Conservation (phyloP, 2,113 vertebrate genomes). For the Agapornis roseicollis region DNA sequence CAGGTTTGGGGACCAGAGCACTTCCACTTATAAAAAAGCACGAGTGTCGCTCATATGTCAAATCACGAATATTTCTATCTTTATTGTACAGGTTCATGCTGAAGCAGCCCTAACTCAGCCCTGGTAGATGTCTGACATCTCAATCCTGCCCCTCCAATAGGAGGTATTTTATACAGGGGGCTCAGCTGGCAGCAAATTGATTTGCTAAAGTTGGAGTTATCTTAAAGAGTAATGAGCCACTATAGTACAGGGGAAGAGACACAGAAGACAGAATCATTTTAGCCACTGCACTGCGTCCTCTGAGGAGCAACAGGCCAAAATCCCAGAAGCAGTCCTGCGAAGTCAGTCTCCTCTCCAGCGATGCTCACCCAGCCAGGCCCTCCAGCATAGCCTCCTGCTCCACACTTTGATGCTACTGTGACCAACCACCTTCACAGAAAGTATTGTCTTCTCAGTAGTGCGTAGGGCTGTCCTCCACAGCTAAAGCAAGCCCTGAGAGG, state of each 20-base stretch:
- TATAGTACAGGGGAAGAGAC: neutral
- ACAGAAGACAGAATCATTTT: neutral
- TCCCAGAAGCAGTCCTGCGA: neutral
- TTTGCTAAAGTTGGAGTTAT: neutral
- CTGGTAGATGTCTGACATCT: neutral
- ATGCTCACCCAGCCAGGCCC: neutral
- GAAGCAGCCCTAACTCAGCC: neutral
- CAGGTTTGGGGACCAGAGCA: neutral
- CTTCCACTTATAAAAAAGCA: neutral
- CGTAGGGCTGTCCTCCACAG: neutral
- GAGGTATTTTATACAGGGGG: neutral
- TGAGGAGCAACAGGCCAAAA: neutral
- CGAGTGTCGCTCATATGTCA: neutral
- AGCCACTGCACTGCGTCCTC: neutral
- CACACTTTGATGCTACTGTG: fast-evolving
- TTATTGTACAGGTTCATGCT: neutral
- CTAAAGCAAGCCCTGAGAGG: neutral
- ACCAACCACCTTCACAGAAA: neutral
- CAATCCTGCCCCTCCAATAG: neutral
- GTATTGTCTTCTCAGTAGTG: fast-evolving
- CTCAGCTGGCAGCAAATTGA: neutral
- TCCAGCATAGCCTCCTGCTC: neutral
- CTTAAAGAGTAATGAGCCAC: neutral
- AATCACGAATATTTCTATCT: neutral
- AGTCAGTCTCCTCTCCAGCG: neutral